Evolutionary conservation across 2,797 vertebrate genomes (phyloP), one percentile per base, ranked within the genome.

Genomic region (Myiotriccus ornatus): DNA sequence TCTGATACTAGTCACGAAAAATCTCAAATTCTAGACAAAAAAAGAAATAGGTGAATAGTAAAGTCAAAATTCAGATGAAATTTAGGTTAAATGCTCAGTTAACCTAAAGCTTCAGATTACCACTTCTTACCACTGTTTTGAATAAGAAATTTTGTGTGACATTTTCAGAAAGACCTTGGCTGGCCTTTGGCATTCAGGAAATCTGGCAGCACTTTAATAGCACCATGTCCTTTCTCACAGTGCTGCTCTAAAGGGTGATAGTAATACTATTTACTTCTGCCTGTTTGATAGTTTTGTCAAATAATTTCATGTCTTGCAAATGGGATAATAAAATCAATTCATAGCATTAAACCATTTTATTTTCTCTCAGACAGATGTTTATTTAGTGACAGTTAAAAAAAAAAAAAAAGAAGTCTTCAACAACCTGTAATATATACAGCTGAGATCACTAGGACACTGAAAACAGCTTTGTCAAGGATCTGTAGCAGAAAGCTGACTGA

Each of bases 251-350:
- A 85, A 80, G 10, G 39, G 11, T 68, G 30, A 27, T 46, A 65
- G 65, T 20, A 69, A 67, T 82, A 41, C 39, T 41, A 79, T 34
- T 82, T 75, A 27, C 46, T 80, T 79, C 60, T 52, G 18, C 23
- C n/a, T 59, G 13, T 14, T 91, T 94, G 94, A 91, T 35, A 73
- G 53, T 68, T 80, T 57, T 78, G 49, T 64, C 89, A 75, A 91
- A 87, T 57, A 78, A 91, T 91, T 87, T 77, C 22, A 57, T 74
- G 49, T 77, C 53, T 94, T 79, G 32, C 0, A 2, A 92, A 91
- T 64, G 64, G 27, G 53, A 62, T 89, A 75, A 93, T 78, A 89
- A 96, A 94, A 88, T 55, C 73, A 78, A 39, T 39, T 75, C 60
- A 62, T 62, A 88, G 25, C 43, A 56, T 17, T 86, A 87, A 86